Evolutionary conservation across 2,888 invertebrate species (phyloP), one percentile per base, ranked within the genome.

Genomic region (Melieria omissa): DNA sequence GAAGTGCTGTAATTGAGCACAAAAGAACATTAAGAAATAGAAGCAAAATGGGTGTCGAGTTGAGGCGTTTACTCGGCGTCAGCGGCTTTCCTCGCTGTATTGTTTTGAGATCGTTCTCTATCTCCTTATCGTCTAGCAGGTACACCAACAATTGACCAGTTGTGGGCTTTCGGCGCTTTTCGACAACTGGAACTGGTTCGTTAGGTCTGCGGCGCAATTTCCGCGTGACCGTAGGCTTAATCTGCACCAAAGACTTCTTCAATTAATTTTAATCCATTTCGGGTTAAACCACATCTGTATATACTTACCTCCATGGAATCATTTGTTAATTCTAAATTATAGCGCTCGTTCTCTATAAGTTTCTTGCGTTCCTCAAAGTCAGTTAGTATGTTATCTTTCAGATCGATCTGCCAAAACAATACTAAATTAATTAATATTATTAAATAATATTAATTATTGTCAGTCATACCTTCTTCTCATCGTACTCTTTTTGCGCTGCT

Each of bases 191-290:
- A 57, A 95, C 90, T 0, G 98, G 98, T 86, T 98, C 98, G 86
- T 98, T 98, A 0, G 97, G 97, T 42, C 98, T 90, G 74, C 98
- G 89, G 5, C 98, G 89, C 44, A 98, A 88, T 86, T 98, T 98
- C 44, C 98, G 90, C 46, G 98, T 98, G 89, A 97, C 94, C n/a
- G 95, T 95, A 10, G 98, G 96, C 83, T 98, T 98, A n/a, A 95
- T 92, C 90, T 92, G 86, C 4, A 52, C 65, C 64, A 73, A 71
- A 65, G 60, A 72, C 29, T 6, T 49, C 29, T 64, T 29, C n/a
- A 49, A 2, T 64, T 29, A 14, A 62, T 12, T 5, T 47, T 47
- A 46, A 29, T 9, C 29, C 8, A 14, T 55, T 9, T 16, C 46
- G 12, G 42, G 10, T 16, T 29, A 9, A 14, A 6, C 16, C 42